Evolutionary conservation across 1,140 invertebrate species (phyloP), one percentile per base, ranked within the genome.

Genomic region (Penaeus vannamei): DNA sequence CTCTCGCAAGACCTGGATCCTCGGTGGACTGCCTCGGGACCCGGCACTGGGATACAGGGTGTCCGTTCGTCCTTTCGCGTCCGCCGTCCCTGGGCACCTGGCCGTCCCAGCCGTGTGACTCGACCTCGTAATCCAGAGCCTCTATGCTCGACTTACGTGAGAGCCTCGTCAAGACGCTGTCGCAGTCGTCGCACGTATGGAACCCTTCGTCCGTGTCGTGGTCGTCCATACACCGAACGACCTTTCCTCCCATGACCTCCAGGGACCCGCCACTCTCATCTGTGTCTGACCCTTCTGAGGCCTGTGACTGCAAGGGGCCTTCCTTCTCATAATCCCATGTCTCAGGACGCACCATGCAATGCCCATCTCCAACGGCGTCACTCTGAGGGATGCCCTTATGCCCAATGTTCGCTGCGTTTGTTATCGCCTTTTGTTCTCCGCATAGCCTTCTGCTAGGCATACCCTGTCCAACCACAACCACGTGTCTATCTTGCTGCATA

Each of bases 191-290:
- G 53, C 84, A 85, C 32, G 84, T 85, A 69, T 85, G 42, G 64
- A 87, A 81, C 19, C 85, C 85, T 81, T 87, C 85, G 61, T 87
- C 85, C 0, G 85, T 87, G 61, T 87, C 85, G 77, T 87, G 85
- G 46, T 87, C 82, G 32, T 36, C 85, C 17, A 61, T 26, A 14
- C 26, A n/a, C 23, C 42, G 42, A 53, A 42, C 32, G n/a, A 14
- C n/a, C 62, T 84, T 84, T 8, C 8, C 66, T 26, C 59, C 84
- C 10, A 23, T 14, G 1, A 59, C 42, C 84, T 76, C 66, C 64
- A 85, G 22, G 66, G 36, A 76, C 60, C 17, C 53, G 53, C 53
- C 53, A 22, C 59, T 29, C 12, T 26, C 59, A 23, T 46, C 59
- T n/a, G 61, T 32, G 29, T 62, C 66, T 4, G n/a, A 72, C 10